Evolutionary conservation across 2,113 vertebrate species (phyloP).

Genomic region (Delphinus delphis): DNA sequence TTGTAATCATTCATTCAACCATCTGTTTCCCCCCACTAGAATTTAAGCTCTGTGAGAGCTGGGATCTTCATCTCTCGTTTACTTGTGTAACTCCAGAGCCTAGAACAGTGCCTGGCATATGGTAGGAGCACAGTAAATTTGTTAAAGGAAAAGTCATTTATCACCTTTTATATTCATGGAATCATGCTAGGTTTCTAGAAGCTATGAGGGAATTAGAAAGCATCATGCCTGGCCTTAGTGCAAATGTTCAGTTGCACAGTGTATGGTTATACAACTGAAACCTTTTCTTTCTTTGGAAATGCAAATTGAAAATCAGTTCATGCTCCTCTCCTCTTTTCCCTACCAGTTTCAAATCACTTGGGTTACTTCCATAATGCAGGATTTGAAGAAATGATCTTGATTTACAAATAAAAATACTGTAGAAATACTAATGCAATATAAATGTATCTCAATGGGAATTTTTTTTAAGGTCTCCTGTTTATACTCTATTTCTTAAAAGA

Average conservation of each 20-base stretch:
- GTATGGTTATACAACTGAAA: not conserved
- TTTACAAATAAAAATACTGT: not conserved
- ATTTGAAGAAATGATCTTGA: not conserved
- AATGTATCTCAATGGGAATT: not conserved
- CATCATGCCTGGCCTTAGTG: not conserved
- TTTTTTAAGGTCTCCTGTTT: not conserved
- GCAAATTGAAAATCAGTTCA: not conserved
- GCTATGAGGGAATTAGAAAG: not conserved
- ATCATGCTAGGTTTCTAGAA: not conserved
- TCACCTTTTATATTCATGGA: not conserved
- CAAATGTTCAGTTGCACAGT: not conserved
- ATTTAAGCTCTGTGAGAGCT: not conserved
- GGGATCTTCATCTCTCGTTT: not conserved
- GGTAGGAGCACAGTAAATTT: not conserved
- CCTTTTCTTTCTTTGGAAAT: slow-evolving; percentile 6
- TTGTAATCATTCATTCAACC: not conserved
- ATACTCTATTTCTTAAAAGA: not conserved
- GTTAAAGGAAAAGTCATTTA: not conserved
- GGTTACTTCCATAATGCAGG: not conserved
- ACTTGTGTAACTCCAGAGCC: fast-evolving
- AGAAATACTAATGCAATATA: not conserved
- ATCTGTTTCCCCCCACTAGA: not conserved
- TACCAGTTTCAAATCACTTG: not conserved
- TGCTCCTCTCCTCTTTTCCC: not conserved
- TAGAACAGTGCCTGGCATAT: not conserved